Percentiles rank a stretch among this genome's conserved stretches.
Evolutionary conservation across 2,113 vertebrate species (phyloP).

Genomic region (Pterocles burchelli): DNA sequence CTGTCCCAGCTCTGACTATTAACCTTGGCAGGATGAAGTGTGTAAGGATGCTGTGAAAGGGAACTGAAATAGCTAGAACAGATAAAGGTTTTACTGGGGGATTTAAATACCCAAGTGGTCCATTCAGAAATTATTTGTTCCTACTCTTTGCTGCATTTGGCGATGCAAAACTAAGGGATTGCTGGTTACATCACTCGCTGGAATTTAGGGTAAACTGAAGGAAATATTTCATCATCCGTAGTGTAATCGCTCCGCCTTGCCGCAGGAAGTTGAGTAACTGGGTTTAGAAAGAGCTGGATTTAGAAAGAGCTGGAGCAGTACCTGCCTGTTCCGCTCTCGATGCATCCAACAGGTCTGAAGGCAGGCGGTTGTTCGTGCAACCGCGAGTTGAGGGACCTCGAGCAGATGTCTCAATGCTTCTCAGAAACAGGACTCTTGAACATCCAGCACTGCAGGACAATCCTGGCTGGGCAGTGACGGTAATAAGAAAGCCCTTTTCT

Average conservation of each 20-base stretch:
- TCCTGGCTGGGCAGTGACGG: neutral
- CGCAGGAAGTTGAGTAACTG: slow-evolving; percentile 58
- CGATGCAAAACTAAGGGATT: neutral
- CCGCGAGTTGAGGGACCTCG: fast-evolving
- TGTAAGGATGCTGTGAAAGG: neutral
- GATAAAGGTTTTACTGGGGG: neutral
- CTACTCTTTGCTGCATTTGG: neutral
- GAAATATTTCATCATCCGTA: slow-evolving; percentile 53
- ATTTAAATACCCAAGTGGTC: neutral
- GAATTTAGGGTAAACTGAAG: slow-evolving; percentile 61
- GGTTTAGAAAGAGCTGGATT: slow-evolving; percentile 55
- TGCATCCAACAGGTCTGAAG: neutral
- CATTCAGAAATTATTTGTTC: neutral
- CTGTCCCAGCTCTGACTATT: neutral
- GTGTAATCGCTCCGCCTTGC: slow-evolving; percentile 17
- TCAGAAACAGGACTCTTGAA: neutral
- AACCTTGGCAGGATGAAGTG: neutral
- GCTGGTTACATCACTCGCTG: neutral
- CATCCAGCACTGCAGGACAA: neutral
- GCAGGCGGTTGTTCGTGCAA: neutral
- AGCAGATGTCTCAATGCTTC: neutral
- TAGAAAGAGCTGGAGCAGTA: slow-evolving; percentile 55
- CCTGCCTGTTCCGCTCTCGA: slow-evolving; percentile 4
- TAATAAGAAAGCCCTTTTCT: neutral
- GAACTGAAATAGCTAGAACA: neutral